These are phyloP conservation scores for Phytoseiulus persimilis DNA, from an alignment of 2,888 invertebrate species.

Conservation along the genomic window DNA sequence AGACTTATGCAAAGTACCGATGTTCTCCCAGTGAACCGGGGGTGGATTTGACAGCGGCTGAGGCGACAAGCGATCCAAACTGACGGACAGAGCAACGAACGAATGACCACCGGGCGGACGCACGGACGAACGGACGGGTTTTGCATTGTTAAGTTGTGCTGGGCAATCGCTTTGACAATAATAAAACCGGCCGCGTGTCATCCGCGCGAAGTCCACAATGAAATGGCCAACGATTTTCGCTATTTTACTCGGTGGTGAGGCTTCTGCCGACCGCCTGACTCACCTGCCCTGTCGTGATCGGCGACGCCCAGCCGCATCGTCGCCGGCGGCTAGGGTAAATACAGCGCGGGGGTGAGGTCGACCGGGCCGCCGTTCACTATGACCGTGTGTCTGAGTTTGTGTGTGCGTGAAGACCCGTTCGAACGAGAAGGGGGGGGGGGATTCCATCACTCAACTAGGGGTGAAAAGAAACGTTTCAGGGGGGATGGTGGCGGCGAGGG, in stretches of 20 bases:
- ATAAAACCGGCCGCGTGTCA: background rate
- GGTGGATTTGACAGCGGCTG: background rate
- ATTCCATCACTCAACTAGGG: background rate
- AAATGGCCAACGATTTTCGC: conserved; percentile 5
- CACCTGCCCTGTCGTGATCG: background rate
- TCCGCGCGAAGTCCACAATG: background rate
- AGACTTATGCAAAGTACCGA: background rate
- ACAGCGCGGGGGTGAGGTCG: background rate
- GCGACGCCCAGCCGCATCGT: background rate
- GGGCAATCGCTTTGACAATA: background rate
- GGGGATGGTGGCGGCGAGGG: background rate
- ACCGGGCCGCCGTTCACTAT: background rate
- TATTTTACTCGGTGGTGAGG: background rate
- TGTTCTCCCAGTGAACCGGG: background rate
- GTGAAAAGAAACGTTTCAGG: background rate
- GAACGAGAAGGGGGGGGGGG: background rate
- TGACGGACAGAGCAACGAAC: conserved; percentile 5
- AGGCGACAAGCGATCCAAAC: background rate
- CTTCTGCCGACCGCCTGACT: background rate
- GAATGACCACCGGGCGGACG: background rate
- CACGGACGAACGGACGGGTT: background rate
- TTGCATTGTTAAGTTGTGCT: conserved; percentile 5
- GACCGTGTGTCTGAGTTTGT: background rate
- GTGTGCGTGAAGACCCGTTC: background rate
- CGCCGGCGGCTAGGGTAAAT: background rate